Base-by-base conservation (phyloP, 2,888 invertebrate genomes). In the Epirrhoe alternata region DNA sequence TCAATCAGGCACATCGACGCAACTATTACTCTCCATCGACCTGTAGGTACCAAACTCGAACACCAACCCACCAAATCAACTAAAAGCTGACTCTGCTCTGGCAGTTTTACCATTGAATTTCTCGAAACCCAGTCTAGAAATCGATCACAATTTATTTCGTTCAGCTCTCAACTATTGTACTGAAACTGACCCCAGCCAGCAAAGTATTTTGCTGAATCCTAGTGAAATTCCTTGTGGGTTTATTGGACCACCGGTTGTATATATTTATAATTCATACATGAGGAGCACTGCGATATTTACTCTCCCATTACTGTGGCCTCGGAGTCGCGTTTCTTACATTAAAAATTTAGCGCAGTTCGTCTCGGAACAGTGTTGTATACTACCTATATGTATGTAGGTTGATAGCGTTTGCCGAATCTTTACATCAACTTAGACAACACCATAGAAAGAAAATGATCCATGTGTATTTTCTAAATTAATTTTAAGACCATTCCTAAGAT, bases 261-360 rank as follows among this genome's bases (percentile, higher is more conserved):
- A 42, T 42, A 42, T 88, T 80, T 89, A 88, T 91, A 87, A 91
- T 90, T 90, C 86, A 91, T 88, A 85, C 86, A 86, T 87, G 86
- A 87, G 86, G 85, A 88, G 86, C 86, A 83, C 85, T 81, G 82
- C 85, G 87, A 89, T 91, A 89, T 91, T 91, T 91, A 90, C 88
- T 86, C 85, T 84, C 82, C 88, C 88, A 90, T 90, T 89, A 89
- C 86, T 78, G 85, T 75, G 85, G 82, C 82, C 83, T 83, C 77
- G 70, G 79, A 86, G 87, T 88, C 88, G 86, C 87, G 81, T 86
- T 86, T 83, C 86, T 86, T 81, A 80, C 85, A 86, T 90, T 89
- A 88, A 89, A 88, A 86, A 90, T 89, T 85, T 84, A 90, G 79
- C 81, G 77, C 77, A 69, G 82, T 82, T 83, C 80, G 79, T 81